A percentile compares a stretch with the other conserved stretches of the same genome.
These are phyloP conservation scores for Carpatolechia fugitivella DNA, from an alignment of 2,888 invertebrate species.

Conservation along the genomic window DNA sequence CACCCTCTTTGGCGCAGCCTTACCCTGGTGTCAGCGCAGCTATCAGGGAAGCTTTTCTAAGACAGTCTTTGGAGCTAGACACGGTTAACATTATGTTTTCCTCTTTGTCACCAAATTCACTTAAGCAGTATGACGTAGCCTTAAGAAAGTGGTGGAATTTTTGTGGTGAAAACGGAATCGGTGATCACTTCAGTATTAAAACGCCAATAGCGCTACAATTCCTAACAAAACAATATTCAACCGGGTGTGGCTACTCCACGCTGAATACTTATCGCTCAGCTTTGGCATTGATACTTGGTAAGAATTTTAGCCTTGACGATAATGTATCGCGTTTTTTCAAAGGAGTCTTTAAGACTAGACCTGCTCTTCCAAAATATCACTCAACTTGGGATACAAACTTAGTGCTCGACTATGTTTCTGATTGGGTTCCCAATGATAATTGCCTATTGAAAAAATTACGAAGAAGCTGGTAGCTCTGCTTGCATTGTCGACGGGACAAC, in stretches of 20 bases:
- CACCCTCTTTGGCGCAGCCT: not conserved
- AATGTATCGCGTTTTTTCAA: not conserved
- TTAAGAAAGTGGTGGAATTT: not conserved
- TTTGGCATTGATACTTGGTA: not conserved
- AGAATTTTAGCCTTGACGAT: not conserved
- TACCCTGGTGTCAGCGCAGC: slow-evolving; percentile 1
- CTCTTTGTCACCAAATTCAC: not conserved
- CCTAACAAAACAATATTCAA: not conserved
- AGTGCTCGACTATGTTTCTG: not conserved
- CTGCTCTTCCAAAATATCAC: slow-evolving; percentile 7
- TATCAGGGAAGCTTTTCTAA: not conserved
- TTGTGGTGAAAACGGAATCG: not conserved
- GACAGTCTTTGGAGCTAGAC: not conserved
- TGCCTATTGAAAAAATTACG: not conserved
- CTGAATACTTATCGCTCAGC: not conserved
- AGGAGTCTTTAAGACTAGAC: slow-evolving; percentile 6
- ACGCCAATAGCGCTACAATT: not conserved
- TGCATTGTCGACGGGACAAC: slow-evolving; percentile 16
- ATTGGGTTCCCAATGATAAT: not conserved
- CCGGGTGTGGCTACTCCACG: not conserved
- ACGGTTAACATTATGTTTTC: not conserved
- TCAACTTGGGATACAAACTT: slow-evolving; percentile 3
- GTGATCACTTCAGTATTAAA: not conserved
- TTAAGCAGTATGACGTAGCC: not conserved
- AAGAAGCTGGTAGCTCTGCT: slow-evolving; percentile 8